phyloP scores from a whole-genome alignment of 2,888 invertebrate species.

The Boloria euphrosyne region DNA sequence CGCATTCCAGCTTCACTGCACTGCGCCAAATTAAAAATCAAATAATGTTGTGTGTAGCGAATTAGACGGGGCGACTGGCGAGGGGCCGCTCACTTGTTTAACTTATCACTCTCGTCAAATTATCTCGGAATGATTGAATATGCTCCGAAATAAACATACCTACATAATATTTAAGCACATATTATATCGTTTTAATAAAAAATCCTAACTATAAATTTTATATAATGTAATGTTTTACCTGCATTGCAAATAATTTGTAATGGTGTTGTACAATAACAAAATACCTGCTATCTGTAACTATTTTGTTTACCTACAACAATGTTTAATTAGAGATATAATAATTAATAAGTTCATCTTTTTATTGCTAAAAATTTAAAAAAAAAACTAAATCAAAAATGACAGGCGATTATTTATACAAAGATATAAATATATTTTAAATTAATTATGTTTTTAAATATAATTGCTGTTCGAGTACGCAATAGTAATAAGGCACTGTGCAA shows the following conservation, averaged over 20 bases:
- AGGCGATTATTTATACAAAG: not conserved
- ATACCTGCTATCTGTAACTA: too few species aligned
- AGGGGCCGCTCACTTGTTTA: slow-evolving; percentile 37
- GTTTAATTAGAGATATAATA: too few species aligned
- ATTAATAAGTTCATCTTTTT: too few species aligned
- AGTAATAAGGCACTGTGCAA: not conserved
- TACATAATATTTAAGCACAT: not conserved
- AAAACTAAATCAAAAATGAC: not conserved
- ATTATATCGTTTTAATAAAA: not conserved
- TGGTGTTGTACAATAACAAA: too few species aligned
- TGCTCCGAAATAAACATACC: not conserved
- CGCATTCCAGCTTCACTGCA: slow-evolving; percentile 62
- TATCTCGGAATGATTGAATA: slow-evolving; percentile 11
- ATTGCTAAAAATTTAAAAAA: not conserved
- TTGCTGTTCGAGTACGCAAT: not conserved
- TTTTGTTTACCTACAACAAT: too few species aligned
- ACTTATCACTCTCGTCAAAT: slow-evolving; percentile 39
- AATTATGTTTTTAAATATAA: slow-evolving; percentile 13
- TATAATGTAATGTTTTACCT: not conserved
- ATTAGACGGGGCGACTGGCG: slow-evolving; percentile 49
- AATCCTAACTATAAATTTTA: not conserved
- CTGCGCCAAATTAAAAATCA: slow-evolving; percentile 77
- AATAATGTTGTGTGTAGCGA: slow-evolving; percentile 76
- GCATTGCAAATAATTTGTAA: too few species aligned
- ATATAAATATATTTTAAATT: not conserved